phyloP scores from a whole-genome alignment of 2,888 invertebrate species.

The Phoenoteleia sp. region DNA sequence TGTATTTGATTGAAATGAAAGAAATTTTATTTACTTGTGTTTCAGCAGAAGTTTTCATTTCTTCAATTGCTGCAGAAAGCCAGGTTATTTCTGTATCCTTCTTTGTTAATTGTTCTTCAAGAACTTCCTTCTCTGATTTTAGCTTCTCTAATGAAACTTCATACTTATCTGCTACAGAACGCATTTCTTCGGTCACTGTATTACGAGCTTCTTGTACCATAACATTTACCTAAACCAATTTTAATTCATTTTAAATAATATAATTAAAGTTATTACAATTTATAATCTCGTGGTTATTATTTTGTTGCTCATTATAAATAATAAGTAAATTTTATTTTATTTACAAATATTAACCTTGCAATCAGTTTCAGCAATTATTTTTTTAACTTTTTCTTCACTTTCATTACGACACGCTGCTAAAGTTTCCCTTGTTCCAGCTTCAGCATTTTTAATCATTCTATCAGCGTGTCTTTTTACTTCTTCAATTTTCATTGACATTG shows the following conservation, averaged over 20 bases:
- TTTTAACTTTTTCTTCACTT: slow-evolving; percentile 81
- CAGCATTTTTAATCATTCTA: slow-evolving; percentile 81
- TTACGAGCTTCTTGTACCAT: slow-evolving; percentile 80
- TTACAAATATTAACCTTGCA: slow-evolving; percentile 78
- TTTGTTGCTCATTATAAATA: too few species aligned
- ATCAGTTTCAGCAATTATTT: slow-evolving; percentile 81
- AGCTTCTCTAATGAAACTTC: slow-evolving; percentile 76
- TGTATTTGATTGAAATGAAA: background rate
- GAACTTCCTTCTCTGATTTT: slow-evolving; percentile 78
- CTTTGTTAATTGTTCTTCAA: slow-evolving; percentile 79
- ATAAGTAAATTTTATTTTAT: too few species aligned
- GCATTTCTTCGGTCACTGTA: slow-evolving; percentile 81
- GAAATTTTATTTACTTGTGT: slow-evolving; percentile 80
- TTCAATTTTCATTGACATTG: slow-evolving; percentile 77
- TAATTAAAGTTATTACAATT: too few species aligned
- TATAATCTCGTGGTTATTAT: too few species aligned
- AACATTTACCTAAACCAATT: slow-evolving; percentile 78
- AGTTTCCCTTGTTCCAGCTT: slow-evolving; percentile 81
- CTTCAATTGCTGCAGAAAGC: slow-evolving; percentile 81
- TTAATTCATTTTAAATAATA: too few species aligned
- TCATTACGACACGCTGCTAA: slow-evolving; percentile 82
- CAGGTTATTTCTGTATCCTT: slow-evolving; percentile 79
- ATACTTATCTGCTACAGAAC: slow-evolving; percentile 78
- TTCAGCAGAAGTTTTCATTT: slow-evolving; percentile 81
- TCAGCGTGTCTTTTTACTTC: slow-evolving; percentile 80